Percentiles rank a stretch among this genome's conserved stretches.
These are phyloP conservation scores for Triplophysa dalaica DNA, from an alignment of 2,113 vertebrate species.

Conservation along the genomic window DNA sequence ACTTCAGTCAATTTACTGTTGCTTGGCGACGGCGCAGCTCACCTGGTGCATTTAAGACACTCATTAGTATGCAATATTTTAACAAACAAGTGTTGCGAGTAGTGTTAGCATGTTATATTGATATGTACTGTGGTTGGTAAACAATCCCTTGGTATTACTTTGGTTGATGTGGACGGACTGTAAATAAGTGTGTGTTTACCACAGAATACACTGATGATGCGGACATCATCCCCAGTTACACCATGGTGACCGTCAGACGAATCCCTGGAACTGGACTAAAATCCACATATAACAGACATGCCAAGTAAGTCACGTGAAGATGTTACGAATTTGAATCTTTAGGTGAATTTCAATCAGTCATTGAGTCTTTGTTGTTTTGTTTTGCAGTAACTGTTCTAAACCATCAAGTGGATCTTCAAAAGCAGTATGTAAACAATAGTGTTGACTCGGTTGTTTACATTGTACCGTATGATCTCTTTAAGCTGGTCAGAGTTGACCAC, in stretches of 20 bases:
- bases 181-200: too few relatives aligned
- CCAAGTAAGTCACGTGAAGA: background rate
- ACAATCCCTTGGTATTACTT: too few relatives aligned
- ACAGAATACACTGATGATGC: conserved; percentile 21
- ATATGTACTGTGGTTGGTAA: too few relatives aligned
- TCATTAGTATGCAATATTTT: too few relatives aligned
- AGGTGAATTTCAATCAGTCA: background rate
- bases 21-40: too few relatives aligned
- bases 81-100: too few relatives aligned
- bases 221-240: background rate
- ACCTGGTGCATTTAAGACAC: too few relatives aligned
- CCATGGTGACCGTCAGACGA: background rate
- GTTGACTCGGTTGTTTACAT: background rate
- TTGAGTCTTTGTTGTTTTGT: background rate
- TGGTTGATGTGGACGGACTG: too few relatives aligned
- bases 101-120: too few relatives aligned
- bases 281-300: background rate
- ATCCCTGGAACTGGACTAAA: background rate
- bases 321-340: background rate
- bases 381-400: background rate
- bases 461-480: background rate
- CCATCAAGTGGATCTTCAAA: background rate
- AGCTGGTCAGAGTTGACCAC: background rate
- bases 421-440: background rate
- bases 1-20: too few relatives aligned